These are phyloP conservation scores for Condylura cristata DNA, from an alignment of 2,113 vertebrate species.

Conservation along the genomic window DNA sequence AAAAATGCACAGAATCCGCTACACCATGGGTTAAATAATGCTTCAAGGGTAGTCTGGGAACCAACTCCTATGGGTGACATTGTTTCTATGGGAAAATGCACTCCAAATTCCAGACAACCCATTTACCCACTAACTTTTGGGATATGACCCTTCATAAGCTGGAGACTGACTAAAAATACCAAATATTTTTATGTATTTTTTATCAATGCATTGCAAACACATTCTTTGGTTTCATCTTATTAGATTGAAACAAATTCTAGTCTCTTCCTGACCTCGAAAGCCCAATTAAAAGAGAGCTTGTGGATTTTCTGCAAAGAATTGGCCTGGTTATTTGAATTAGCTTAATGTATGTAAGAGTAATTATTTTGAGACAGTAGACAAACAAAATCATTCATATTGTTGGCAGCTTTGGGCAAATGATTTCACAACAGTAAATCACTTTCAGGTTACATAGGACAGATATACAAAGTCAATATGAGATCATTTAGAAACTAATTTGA, in stretches of 20 bases:
- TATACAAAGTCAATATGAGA: background rate
- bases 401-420: conserved; percentile 49
- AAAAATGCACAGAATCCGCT: background rate
- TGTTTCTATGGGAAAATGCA: conserved; percentile 70
- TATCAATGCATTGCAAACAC: conserved; percentile 64
- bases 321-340: conserved; percentile 58
- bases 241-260: conserved; percentile 52
- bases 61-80: conserved; percentile 40
- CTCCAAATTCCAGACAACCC: conserved; percentile 67
- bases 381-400: conserved; percentile 58
- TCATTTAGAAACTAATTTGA: conserved; percentile 22
- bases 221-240: conserved; percentile 69
- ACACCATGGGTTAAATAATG: conserved; percentile 47
- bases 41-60: conserved; percentile 57
- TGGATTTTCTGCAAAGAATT: conserved; percentile 27
- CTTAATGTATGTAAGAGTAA: conserved; percentile 39
- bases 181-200: conserved; percentile 66
- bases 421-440: conserved; percentile 45
- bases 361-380: conserved; percentile 64
- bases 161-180: conserved; percentile 70
- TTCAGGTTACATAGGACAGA: conserved; percentile 64
- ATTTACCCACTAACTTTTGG: conserved; percentile 60
- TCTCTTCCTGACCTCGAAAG: background rate
- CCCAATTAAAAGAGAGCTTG: background rate
- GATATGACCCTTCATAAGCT: conserved; percentile 56